Percentiles rank a stretch among this genome's conserved stretches.
Conservation (phyloP, 2,888 invertebrate genomes). For the Hylaea fasciaria region DNA sequence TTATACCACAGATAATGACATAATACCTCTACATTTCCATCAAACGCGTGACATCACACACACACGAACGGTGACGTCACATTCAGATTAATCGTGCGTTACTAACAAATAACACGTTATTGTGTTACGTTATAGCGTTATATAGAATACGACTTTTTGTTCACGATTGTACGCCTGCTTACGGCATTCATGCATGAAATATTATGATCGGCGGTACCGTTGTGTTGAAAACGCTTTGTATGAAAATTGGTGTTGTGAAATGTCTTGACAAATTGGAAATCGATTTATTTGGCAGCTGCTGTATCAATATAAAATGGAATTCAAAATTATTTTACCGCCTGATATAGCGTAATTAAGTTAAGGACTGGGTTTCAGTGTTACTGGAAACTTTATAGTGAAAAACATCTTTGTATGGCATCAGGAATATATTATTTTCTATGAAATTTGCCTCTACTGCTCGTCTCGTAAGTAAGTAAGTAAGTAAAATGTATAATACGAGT, state of each 20-base stretch:
- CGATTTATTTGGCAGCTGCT: conserved; percentile 36
- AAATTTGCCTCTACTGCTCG: too few relatives aligned
- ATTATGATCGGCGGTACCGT: conserved; percentile 45
- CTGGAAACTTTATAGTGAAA: too few relatives aligned
- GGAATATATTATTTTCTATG: too few relatives aligned
- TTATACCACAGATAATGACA: conserved; percentile 19
- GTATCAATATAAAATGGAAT: conserved; percentile 19
- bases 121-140: conserved; percentile 16
- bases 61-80: conserved; percentile 39
- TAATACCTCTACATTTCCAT: conserved; percentile 29
- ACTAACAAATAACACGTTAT: conserved; percentile 36
- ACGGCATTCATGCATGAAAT: conserved; percentile 51
- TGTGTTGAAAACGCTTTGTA: conserved; percentile 41
- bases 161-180: conserved; percentile 43
- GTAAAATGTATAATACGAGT: too few relatives aligned
- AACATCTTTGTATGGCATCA: too few relatives aligned
- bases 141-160: conserved; percentile 37
- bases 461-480: too few relatives aligned
- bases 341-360: conserved; percentile 1
- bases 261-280: conserved; percentile 42
- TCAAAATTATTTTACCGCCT: conserved; percentile 1
- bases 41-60: conserved; percentile 37
- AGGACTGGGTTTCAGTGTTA: too few relatives aligned
- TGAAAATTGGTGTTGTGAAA: conserved; percentile 40
- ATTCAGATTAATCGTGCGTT: conserved; percentile 41